A percentile compares a stretch with the other conserved stretches of the same genome.
These are phyloP conservation scores for Coilia nasus DNA, from an alignment of 2,797 vertebrate species.

Conservation along the genomic window DNA sequence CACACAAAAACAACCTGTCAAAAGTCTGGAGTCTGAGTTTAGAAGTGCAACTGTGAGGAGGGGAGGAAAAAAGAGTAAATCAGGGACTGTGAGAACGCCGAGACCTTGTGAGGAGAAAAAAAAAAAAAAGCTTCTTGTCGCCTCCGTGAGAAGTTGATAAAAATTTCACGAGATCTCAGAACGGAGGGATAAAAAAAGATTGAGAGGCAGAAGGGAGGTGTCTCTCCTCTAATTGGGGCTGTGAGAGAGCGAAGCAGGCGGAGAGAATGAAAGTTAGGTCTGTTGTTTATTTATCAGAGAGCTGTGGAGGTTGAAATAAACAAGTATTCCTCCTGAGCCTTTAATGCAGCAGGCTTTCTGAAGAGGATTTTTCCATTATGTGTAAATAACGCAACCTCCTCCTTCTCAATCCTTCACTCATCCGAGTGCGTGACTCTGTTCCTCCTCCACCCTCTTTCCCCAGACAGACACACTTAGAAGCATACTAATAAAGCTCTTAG, in stretches of 20 bases:
- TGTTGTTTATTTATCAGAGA: constrained; percentile 23
- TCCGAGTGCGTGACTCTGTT: not conserved
- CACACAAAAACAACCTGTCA: not conserved
- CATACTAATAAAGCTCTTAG: constrained; percentile 30
- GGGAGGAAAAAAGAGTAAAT: not conserved
- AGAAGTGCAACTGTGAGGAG: not conserved
- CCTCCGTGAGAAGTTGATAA: not conserved
- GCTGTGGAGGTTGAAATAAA: not conserved
- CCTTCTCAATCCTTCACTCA: not conserved
- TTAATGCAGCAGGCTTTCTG: constrained; percentile 16
- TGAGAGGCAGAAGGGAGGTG: not conserved
- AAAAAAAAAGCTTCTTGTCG: constrained; percentile 1
- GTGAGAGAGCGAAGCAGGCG: not conserved
- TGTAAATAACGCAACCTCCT: constrained; percentile 9
- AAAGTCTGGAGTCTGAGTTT: not conserved
- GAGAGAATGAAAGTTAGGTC: not conserved
- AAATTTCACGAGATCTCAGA: not conserved
- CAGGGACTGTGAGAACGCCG: not conserved
- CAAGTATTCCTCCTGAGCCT: not conserved
- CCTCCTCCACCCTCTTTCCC: not conserved
- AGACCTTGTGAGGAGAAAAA: not conserved
- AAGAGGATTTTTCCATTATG: not conserved
- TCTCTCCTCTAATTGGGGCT: constrained; percentile 11
- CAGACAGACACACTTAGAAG: constrained; percentile 16
- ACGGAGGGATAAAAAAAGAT: not conserved